Conservation (phyloP, 1,140 invertebrate genomes). For the Microplitis demolitor region DNA sequence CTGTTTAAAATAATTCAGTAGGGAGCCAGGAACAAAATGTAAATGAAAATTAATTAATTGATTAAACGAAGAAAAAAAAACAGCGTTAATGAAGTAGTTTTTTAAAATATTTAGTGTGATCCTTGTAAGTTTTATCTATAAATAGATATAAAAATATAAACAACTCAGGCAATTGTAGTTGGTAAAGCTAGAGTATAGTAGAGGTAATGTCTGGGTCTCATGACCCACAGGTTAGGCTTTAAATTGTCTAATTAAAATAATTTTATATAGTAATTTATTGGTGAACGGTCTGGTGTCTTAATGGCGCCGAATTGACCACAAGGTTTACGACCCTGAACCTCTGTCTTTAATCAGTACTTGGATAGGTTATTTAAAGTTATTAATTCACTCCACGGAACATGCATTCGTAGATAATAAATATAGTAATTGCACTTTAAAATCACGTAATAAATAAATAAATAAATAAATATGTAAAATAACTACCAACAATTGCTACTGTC, state of each 20-base stretch:
- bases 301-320: slow-evolving; percentile 28
- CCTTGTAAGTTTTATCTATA: no score
- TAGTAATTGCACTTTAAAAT: no score
- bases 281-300: slow-evolving; percentile 17
- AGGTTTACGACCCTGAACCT: slow-evolving; percentile 38
- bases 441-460: slow-evolving; percentile 27
- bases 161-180: slow-evolving; percentile 17
- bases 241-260: slow-evolving; percentile 47
- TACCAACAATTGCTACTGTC: slow-evolving; percentile 29
- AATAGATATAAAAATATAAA: no score
- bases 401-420: no score
- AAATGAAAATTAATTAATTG: neutral
- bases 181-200: slow-evolving; percentile 20
- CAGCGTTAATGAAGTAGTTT: neutral
- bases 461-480: slow-evolving; percentile 30
- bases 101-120: neutral
- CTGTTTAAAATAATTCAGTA: neutral
- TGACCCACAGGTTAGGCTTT: slow-evolving; percentile 40
- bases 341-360: slow-evolving; percentile 22
- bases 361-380: slow-evolving; percentile 26
- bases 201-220: slow-evolving; percentile 36
- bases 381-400: neutral
- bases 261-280: slow-evolving; percentile 40
- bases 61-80: neutral
- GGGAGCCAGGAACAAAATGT: neutral